Evolutionary conservation across 1,140 invertebrate species (phyloP), one percentile per base, ranked within the genome.

Genomic region (Leptinotarsa undecemlineata): DNA sequence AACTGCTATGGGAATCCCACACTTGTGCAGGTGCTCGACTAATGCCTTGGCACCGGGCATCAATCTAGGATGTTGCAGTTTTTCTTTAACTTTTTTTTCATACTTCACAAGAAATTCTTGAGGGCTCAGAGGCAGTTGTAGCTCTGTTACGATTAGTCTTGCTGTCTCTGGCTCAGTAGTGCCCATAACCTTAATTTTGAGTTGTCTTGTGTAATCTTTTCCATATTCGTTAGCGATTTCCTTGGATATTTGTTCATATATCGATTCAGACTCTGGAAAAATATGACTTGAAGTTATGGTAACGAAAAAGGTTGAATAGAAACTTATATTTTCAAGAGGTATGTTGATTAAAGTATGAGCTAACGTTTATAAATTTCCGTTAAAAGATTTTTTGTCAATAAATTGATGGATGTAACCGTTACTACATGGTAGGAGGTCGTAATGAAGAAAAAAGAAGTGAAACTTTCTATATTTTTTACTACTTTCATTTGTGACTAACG

Each of bases 1-100:
- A 64, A 98, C 86, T 4, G 94, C 93, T 60, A 97, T 92, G 3
- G 95, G 95, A 72, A 97, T 86, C 47, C 92, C 90, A 33, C 94
- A 89, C 71, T 90, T 87, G 74, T 93, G 88, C 3, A 98, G 86
- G 85, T 98, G 96, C 64, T 87, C 86, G 1, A 98, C 88, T 23
- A 99, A 85, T 78, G 88, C 89, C 82, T 94, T 92, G 26, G 92
- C 96, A 77, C 96, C 90, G 86, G 88, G 88, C 82, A 91, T 85
- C 48, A 91, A 48, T 6, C 74, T 70, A 3, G 80, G 78, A 72
- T 83, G 72, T 33, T 74, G 71, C 15, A 84, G 33, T 67, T 79
- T 76, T 17, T 70, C 68, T 15, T 71, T 64, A 3, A 78, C 77
- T 48, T 78, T 79, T 33, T 68, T 69, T 21, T 63, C 61, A 73